A percentile compares a stretch with the other conserved stretches of the same genome.
phyloP scores from a whole-genome alignment of 2,797 vertebrate genomes.

The Pelochelys cantorii region DNA sequence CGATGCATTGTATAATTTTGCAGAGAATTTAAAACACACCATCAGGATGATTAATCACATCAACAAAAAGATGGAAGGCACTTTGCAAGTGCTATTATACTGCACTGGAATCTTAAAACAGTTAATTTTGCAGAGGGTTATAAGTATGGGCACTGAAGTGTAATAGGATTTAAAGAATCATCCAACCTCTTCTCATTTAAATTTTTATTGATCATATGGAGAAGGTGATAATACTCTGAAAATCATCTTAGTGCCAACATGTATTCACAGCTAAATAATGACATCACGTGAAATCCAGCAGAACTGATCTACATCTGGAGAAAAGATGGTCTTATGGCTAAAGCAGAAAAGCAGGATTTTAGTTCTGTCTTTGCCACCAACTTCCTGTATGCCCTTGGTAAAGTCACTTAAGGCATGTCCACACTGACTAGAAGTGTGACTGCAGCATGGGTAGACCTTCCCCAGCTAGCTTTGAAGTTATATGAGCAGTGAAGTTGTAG shows the following conservation, averaged over 20 bases:
- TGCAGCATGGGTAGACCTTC: neutral
- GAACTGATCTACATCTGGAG: neutral
- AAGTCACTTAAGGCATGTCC: neutral
- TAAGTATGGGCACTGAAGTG: constrained; percentile 9
- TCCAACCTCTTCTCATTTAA: constrained; percentile 20
- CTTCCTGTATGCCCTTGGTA: neutral
- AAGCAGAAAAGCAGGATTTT: neutral
- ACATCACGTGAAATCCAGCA: neutral
- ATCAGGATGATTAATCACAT: constrained; percentile 21
- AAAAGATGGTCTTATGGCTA: neutral
- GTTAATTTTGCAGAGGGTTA: constrained; percentile 23
- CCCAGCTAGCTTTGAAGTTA: neutral
- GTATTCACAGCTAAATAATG: neutral
- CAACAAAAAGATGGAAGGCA: neutral
- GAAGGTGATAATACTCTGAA: constrained; percentile 20
- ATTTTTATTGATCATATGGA: constrained; percentile 37
- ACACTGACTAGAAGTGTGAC: neutral
- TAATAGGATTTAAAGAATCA: constrained; percentile 35
- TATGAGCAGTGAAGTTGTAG: neutral
- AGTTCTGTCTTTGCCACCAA: neutral
- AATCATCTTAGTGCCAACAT: neutral
- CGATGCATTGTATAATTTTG: neutral
- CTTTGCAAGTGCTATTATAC: constrained; percentile 2
- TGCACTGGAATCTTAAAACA: constrained; percentile 5
- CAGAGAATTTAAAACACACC: neutral